Percentiles rank a stretch among this genome's conserved stretches.
phyloP scores from a whole-genome alignment of 2,113 vertebrate species.

The Excalfactoria chinensis region DNA sequence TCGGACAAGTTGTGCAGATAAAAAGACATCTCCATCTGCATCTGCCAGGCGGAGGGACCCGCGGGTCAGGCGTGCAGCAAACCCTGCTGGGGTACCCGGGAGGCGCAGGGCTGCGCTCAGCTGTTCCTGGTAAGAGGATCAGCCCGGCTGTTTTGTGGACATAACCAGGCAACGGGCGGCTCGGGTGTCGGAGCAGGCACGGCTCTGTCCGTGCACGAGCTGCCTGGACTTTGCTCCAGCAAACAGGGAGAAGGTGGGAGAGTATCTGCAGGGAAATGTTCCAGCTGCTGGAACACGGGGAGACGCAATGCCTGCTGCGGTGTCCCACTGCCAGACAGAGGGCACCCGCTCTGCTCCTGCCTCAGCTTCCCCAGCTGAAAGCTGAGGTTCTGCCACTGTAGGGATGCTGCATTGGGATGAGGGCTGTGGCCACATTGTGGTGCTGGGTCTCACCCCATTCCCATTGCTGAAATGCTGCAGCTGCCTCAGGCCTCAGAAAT shows the following conservation, averaged over 20 bases:
- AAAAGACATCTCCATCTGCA: slow-evolving; percentile 29
- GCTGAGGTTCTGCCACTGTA: rapidly evolving
- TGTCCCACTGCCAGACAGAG: rapidly evolving
- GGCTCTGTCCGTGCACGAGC: rapidly evolving
- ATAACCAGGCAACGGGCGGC: slow-evolving; percentile 65
- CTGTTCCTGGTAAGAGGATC: slow-evolving; percentile 52
- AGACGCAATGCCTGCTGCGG: rapidly evolving
- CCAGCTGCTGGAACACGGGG: background rate
- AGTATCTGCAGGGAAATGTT: background rate
- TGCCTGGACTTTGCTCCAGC: slow-evolving; percentile 37
- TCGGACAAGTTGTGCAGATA: background rate
- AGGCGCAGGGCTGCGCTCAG: slow-evolving; percentile 60
- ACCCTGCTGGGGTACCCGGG: slow-evolving; percentile 29
- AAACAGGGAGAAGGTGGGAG: background rate
- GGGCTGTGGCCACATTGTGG: rapidly evolving
- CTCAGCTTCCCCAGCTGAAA: background rate
- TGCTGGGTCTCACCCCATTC: no score
- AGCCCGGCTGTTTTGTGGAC: slow-evolving; percentile 62
- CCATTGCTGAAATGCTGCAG: rapidly evolving
- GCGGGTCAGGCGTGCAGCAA: slow-evolving; percentile 34
- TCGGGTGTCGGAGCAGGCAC: background rate
- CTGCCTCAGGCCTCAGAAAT: background rate
- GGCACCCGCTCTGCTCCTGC: background rate
- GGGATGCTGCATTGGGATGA: background rate
- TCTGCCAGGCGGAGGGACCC: slow-evolving; percentile 28